Conservation (phyloP, 2,113 vertebrate genomes). For the Mystacornis crossleyi region DNA sequence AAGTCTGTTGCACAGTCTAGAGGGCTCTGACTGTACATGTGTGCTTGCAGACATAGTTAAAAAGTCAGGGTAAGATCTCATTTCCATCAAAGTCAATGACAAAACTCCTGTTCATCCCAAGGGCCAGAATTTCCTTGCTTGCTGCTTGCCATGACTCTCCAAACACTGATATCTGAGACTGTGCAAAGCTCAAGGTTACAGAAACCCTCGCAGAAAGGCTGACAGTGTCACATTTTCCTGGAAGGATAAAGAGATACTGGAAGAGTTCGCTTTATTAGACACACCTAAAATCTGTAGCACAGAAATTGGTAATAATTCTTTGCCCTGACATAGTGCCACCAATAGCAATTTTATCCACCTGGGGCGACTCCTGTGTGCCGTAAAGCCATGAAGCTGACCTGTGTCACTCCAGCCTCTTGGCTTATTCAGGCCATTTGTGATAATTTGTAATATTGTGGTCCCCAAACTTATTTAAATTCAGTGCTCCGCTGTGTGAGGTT, state of each 20-base stretch:
- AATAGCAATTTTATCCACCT: background rate
- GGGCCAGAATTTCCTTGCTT: background rate
- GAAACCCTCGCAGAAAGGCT: background rate
- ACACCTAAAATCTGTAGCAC: background rate
- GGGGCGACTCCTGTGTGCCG: background rate
- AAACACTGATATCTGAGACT: slow-evolving; percentile 1
- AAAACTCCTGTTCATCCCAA: background rate
- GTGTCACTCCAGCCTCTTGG: background rate
- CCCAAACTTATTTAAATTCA: background rate
- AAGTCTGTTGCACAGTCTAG: background rate
- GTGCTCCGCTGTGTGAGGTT: background rate
- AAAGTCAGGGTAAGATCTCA: background rate
- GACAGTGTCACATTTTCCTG: background rate
- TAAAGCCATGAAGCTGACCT: background rate
- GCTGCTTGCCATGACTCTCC: background rate
- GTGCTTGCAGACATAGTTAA: background rate
- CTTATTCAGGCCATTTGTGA: background rate
- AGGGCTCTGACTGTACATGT: background rate
- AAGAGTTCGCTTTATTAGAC: background rate
- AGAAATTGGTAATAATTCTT: background rate
- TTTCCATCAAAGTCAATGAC: background rate
- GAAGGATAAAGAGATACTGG: background rate
- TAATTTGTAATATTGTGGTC: background rate
- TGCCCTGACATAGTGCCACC: background rate
- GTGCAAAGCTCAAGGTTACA: slow-evolving; percentile 21